Base-by-base conservation (phyloP, 2,113 vertebrate species). In the Amia ocellicauda region DNA sequence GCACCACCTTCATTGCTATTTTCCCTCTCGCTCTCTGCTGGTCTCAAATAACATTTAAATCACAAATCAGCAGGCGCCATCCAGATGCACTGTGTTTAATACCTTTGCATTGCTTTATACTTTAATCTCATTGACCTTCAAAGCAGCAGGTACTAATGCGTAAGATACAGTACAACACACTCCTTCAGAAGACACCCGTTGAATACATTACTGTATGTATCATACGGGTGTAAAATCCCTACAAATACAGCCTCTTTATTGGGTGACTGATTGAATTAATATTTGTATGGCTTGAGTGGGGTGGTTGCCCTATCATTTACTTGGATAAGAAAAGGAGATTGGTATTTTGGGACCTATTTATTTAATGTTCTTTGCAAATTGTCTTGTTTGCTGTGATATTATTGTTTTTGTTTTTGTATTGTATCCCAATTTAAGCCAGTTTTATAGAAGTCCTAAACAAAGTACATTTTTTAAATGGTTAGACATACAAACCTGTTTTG, bases 31-130 rank as follows among this genome's bases (percentile, higher is more conserved):
- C 47, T 23, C 59, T 20, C 43, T 57, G 69, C 56, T 16, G 62
- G 67, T 80, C 86, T 77, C 79, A 67, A 84, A 78, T 85, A 82
- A 80, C 81, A 84, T 88, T 83, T 82, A 87, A 88, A 87, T 78
- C 85, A 88, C 83, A 84, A 68, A 80, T 85, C 69, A 74, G 76
- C 53, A 71, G 69, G 40, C 63, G 60, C 52, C 13, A 59, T 66
- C 73, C 75, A 75, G 73, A 76, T 80, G 70, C 62, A 77, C 73
- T 73, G 31, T 62, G n/a, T 52, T 19, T 66, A 59, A 60, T 66
- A 47, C 55, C 68, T 59, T 29, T 20, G 28, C 68, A 67, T 67
- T 70, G 41, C 51, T 59, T 62, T 66, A 51, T n/a, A 64, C 67
- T 66, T 76, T 81, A 74, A 76, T 77, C 69, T 74, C 24, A 29